A percentile compares a stretch with the other conserved stretches of the same genome.
Conservation (phyloP, 2,797 vertebrate species). For the Calcarius lapponicus region DNA sequence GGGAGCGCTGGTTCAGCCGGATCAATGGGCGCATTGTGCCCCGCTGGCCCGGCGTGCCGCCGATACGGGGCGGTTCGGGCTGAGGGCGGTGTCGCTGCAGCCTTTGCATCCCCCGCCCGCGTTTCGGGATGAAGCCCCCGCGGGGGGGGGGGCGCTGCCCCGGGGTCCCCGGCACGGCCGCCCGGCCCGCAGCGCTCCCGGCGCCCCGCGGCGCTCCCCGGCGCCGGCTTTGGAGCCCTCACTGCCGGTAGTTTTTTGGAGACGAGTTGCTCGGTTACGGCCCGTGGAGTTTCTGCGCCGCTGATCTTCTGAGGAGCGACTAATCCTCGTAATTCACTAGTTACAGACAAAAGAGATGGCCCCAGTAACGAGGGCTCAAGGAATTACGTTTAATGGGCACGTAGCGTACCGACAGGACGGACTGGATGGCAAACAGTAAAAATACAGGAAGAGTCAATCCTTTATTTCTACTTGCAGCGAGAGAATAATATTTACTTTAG, state of each 20-base stretch:
- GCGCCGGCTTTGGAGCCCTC: background rate
- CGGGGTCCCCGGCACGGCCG: background rate
- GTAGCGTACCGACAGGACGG: background rate
- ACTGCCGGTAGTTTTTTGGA: background rate
- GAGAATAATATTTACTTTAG: conserved; percentile 52
- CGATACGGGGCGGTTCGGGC: background rate
- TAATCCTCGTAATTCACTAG: background rate
- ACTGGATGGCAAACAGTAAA: background rate
- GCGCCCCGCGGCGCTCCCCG: background rate
- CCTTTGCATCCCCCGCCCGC: background rate
- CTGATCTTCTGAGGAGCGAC: background rate
- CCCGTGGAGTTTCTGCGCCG: background rate
- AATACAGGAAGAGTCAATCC: background rate
- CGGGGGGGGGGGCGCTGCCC: background rate
- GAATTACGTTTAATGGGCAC: background rate
- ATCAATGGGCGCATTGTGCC: background rate
- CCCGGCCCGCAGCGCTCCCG: background rate
- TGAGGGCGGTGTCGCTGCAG: background rate
- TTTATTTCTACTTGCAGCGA: background rate
- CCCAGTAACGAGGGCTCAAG: background rate
- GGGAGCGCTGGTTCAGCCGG: background rate
- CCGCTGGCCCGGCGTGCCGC: background rate
- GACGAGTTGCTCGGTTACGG: background rate
- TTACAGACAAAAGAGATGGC: conserved; percentile 17
- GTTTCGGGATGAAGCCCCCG: background rate